phyloP scores from a whole-genome alignment of 1,140 invertebrate genomes.

The Drosophila trapezifrons region DNA sequence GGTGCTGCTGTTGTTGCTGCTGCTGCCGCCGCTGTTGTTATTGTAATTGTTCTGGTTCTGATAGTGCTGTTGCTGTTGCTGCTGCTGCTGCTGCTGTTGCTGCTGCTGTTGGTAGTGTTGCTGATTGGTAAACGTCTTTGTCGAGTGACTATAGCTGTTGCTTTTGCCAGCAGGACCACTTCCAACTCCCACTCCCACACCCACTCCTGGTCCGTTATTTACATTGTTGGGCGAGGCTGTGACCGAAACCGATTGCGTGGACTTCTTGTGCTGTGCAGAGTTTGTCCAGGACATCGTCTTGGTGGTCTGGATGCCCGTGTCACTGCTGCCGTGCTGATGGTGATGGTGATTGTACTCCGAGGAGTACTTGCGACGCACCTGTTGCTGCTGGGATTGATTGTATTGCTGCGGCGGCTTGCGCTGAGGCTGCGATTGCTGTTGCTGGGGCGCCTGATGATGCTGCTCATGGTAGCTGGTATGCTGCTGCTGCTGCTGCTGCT shows the following conservation, averaged over 20 bases:
- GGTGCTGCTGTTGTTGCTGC: slow-evolving; percentile 56
- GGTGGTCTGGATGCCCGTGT: slow-evolving; percentile 75
- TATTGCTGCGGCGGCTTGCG: slow-evolving; percentile 60
- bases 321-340: slow-evolving; percentile 64
- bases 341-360: slow-evolving; percentile 70
- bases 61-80: slow-evolving; percentile 48
- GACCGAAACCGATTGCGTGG: slow-evolving; percentile 79
- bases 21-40: slow-evolving; percentile 21
- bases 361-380: slow-evolving; percentile 74
- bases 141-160: slow-evolving; percentile 56
- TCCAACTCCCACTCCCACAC: slow-evolving; percentile 51
- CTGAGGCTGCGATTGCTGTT: slow-evolving; percentile 51
- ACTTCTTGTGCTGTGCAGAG: slow-evolving; percentile 78
- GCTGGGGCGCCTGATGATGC: slow-evolving; percentile 47
- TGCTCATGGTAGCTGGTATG: slow-evolving; percentile 45
- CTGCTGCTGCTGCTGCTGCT: slow-evolving; percentile 39
- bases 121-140: slow-evolving; percentile 54
- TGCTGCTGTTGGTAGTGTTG: slow-evolving; percentile 66
- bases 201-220: slow-evolving; percentile 53
- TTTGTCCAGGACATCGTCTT: slow-evolving; percentile 83
- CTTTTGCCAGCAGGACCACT: slow-evolving; percentile 58
- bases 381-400: slow-evolving; percentile 62
- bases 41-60: slow-evolving; percentile 32
- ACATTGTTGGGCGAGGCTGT: slow-evolving; percentile 77
- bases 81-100: slow-evolving; percentile 53